Conservation (phyloP, 2,888 invertebrate genomes). For the Stenoptilia bipunctidactyla region DNA sequence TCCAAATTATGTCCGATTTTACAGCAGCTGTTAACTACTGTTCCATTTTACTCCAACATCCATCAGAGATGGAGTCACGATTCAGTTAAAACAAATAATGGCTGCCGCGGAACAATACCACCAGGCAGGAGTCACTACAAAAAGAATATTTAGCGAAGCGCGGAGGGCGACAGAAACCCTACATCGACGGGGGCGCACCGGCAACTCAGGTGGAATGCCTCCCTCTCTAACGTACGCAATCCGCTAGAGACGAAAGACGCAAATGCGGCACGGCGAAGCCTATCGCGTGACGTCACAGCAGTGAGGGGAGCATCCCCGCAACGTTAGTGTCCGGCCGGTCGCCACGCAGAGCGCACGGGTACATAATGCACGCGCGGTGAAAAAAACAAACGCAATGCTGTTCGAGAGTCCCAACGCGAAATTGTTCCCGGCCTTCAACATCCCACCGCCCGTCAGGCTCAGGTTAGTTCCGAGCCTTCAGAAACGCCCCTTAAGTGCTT, state of each 20-base stretch:
- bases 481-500: not conserved
- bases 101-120: not conserved
- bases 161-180: conserved; percentile 5
- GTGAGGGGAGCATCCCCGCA: conserved; percentile 23
- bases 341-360: conserved; percentile 38
- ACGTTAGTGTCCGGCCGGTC: conserved; percentile 50
- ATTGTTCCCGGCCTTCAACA: conserved; percentile 77
- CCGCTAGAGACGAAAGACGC: conserved; percentile 22
- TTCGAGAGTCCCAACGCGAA: conserved; percentile 81
- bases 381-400: conserved; percentile 71
- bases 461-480: conserved; percentile 40
- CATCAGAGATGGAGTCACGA: not conserved
- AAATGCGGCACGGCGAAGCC: conserved; percentile 30
- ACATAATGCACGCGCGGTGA: conserved; percentile 53
- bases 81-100: not conserved
- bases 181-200: conserved; percentile 2
- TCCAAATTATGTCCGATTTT: too few relatives aligned
- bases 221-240: conserved; percentile 16
- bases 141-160: not conserved
- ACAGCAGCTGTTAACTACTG: not conserved
- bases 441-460: conserved; percentile 77
- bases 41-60: not conserved
- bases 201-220: conserved; percentile 7
- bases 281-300: conserved; percentile 52
- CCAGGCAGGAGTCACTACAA: not conserved